Base-by-base conservation (phyloP, 2,888 invertebrate genomes). In the Sturmia bella region DNA sequence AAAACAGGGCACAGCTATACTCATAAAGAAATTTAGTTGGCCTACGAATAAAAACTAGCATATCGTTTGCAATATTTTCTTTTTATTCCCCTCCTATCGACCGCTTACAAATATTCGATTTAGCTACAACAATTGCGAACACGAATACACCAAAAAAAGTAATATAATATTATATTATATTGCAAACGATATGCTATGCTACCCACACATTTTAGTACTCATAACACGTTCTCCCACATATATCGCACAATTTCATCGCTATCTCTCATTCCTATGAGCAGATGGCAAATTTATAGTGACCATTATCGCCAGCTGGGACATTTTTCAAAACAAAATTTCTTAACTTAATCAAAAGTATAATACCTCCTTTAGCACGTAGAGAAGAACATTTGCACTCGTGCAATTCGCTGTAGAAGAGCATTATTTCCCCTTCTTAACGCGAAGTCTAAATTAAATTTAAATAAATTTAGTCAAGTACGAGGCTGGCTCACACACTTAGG, bases 11-110 rank as follows among this genome's bases (percentile, higher is more conserved):
- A 1, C 21, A 7, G 68, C 45, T 1, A 56, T 59, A 1, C 59
- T 70, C 3, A 70, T 70, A 15, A 70, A 15, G 39, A 59, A 2
- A 48, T 39, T 15, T 12, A 1, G 17, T 59, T 24, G 59, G 52
- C 1, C 15, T 66, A 2, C 24, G 39, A 39, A 52, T 52, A 6
- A 50, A 52, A 1, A 7, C 17, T 9, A 39, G 9, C 6, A 39
- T 50, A 4, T 15, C 1, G 5, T 45, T 66, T n/a, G 5, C 64
- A 3, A 24, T 61, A 17, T 15, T 59, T 3, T 50, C 57, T 12
- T 0, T 59, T 9, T 72, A 72, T 41, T 59, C 57, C 15, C 39
- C 57, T 0, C 70, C 70, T 24, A 15, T 15, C n/a, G 5, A 15
- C 9, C 45, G 6, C 24, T 5, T 24, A 12, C 11, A 9, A 21